Evolutionary conservation across 2,888 invertebrate species (phyloP).

Genomic region (Drosophila trichaetosa): DNA sequence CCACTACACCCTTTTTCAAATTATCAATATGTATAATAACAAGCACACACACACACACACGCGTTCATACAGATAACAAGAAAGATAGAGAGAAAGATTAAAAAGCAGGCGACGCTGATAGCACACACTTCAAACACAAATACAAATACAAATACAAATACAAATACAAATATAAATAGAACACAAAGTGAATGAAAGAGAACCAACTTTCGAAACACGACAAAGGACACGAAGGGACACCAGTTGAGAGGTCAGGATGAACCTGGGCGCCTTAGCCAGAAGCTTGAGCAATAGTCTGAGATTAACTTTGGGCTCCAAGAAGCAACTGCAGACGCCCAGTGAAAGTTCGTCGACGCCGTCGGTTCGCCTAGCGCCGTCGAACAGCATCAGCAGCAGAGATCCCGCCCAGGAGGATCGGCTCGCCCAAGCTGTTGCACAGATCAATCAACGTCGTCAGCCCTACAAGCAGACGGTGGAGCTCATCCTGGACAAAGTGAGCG

Average conservation of each 20-base stretch:
- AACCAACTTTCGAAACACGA: constrained; percentile 35
- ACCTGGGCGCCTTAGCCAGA: constrained; percentile 58
- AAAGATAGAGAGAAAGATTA: background rate
- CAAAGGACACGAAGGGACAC: constrained; percentile 26
- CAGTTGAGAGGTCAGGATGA: constrained; percentile 59
- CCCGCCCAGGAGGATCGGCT: constrained; percentile 6
- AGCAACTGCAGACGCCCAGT: constrained; percentile 16
- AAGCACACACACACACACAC: constrained; percentile 23
- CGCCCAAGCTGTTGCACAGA: constrained; percentile 14
- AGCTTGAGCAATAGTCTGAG: constrained; percentile 58
- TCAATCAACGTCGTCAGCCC: constrained; percentile 33
- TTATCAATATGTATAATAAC: background rate
- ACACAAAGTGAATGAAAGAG: constrained; percentile 23
- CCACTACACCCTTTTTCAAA: background rate
- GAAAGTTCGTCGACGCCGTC: constrained; percentile 12
- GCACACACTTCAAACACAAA: constrained; percentile 43
- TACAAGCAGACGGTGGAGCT: constrained; percentile 61
- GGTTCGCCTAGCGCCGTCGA: background rate
- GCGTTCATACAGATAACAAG: background rate
- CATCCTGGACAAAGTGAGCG: constrained; percentile 71
- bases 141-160: constrained; percentile 9
- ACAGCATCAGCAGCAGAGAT: background rate
- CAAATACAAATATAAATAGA: constrained; percentile 4
- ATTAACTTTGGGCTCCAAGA: constrained; percentile 36
- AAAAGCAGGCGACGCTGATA: constrained; percentile 41